Conservation (phyloP, 2,888 invertebrate species). For the Drepanosiphum platanoidis region DNA sequence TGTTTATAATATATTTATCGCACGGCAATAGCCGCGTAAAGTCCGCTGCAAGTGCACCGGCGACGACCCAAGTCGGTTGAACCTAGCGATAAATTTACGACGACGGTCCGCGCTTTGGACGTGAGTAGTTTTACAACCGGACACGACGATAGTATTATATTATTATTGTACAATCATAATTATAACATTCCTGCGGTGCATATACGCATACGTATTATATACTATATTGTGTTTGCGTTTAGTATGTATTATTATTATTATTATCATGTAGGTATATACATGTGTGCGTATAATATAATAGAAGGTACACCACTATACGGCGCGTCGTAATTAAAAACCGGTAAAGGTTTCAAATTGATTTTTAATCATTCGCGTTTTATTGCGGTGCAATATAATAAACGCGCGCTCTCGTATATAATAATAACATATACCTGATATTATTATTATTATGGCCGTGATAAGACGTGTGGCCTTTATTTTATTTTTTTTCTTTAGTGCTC, state of each 20-base stretch:
- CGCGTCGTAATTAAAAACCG: conserved; percentile 38
- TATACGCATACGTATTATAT: neutral
- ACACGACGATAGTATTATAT: neutral
- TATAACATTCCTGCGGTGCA: conserved; percentile 23
- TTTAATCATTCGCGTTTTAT: conserved; percentile 39
- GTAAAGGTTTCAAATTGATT: conserved; percentile 52
- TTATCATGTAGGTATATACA: too few relatives aligned
- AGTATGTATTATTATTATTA: too few relatives aligned
- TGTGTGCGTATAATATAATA: neutral
- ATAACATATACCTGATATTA: neutral
- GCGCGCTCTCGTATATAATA: neutral
- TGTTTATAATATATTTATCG: neutral
- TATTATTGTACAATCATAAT: conserved; percentile 21
- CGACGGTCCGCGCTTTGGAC: conserved; percentile 8
- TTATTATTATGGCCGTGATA: neutral
- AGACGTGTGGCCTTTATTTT: too few relatives aligned
- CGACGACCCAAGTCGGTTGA: conserved; percentile 18
- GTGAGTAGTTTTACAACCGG: conserved; percentile 37
- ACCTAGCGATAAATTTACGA: conserved; percentile 30
- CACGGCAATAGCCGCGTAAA: neutral
- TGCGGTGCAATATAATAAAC: neutral
- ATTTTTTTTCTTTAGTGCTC: too few relatives aligned
- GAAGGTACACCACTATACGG: neutral
- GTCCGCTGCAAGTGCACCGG: neutral
- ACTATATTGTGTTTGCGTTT: neutral